A percentile compares a stretch with the other conserved stretches of the same genome.
phyloP scores from a whole-genome alignment of 1,140 invertebrate species.

The Camponotus floridanus region DNA sequence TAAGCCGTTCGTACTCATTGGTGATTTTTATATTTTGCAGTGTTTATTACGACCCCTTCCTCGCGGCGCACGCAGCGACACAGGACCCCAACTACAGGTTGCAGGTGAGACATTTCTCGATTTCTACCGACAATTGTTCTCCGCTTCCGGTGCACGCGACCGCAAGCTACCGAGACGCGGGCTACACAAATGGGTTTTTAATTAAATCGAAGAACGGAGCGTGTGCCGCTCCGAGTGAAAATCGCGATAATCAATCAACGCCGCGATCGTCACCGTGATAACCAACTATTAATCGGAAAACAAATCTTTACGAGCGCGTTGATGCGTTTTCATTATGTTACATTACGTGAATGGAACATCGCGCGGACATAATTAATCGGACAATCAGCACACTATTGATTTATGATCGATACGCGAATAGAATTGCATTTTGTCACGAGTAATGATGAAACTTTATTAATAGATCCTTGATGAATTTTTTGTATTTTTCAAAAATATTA shows the following conservation, averaged over 20 bases:
- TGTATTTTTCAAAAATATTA: background rate
- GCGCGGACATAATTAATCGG: slow-evolving; percentile 47
- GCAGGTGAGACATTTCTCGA: slow-evolving; percentile 89
- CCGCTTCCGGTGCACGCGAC: slow-evolving; percentile 61
- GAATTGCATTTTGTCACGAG: background rate
- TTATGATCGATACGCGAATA: background rate
- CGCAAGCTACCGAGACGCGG: background rate
- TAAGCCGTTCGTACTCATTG: background rate
- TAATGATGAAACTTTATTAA: background rate
- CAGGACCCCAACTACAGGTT: slow-evolving; percentile 95
- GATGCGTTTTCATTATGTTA: slow-evolving; percentile 55
- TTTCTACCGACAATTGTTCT: slow-evolving; percentile 49
- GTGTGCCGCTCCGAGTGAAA: background rate
- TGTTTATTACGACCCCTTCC: slow-evolving; percentile 98
- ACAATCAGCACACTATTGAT: slow-evolving; percentile 10
- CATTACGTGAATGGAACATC: slow-evolving; percentile 20
- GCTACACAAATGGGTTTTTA: slow-evolving; percentile 66
- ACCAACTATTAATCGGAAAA: slow-evolving; percentile 69
- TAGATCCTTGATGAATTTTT: background rate
- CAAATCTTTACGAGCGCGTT: slow-evolving; percentile 52
- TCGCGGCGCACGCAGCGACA: slow-evolving; percentile 93
- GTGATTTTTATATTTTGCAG: slow-evolving; percentile 87
- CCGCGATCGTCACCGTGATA: slow-evolving; percentile 58
- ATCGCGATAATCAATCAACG: slow-evolving; percentile 66
- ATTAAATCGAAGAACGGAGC: slow-evolving; percentile 67